Conservation (phyloP, 2,888 invertebrate genomes). For the Drosophila vallismaia region DNA sequence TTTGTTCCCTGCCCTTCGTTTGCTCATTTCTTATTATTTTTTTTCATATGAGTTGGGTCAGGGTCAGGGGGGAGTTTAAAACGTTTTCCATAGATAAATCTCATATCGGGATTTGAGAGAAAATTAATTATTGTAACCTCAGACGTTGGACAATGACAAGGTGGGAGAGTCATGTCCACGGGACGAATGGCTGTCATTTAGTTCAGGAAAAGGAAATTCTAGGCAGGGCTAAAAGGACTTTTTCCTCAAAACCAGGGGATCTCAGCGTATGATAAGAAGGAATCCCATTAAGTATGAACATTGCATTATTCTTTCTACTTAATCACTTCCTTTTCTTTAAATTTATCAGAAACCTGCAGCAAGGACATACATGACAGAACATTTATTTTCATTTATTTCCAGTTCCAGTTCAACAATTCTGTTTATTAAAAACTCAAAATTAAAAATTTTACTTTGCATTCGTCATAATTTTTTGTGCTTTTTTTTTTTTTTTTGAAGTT, state of each 20-base stretch:
- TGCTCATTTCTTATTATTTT: constrained; percentile 60
- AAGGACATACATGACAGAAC: no score
- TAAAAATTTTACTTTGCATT: not conserved
- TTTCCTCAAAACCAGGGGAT: constrained; percentile 9
- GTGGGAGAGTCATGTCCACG: constrained; percentile 38
- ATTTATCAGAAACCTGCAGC: not conserved
- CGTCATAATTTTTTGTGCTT: constrained; percentile 6
- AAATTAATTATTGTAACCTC: constrained; percentile 70
- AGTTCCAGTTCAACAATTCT: not conserved
- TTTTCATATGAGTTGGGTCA: constrained; percentile 10
- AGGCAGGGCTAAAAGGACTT: constrained; percentile 21
- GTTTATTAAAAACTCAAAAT: not conserved
- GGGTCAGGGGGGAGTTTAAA: constrained; percentile 58
- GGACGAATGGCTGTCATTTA: constrained; percentile 42
- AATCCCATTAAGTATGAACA: constrained; percentile 35
- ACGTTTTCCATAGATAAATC: constrained; percentile 63
- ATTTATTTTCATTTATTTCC: no score
- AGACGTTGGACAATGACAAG: constrained; percentile 35
- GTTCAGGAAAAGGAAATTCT: constrained; percentile 43
- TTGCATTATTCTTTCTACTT: constrained; percentile 3
- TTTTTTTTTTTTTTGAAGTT: constrained; percentile 2
- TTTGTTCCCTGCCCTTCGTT: constrained; percentile 40
- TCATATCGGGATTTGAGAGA: constrained; percentile 66
- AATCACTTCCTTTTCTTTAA: not conserved
- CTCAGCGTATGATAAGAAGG: constrained; percentile 14